Evolutionary conservation across 1,140 invertebrate genomes (phyloP), one percentile per base, ranked within the genome.

Genomic region (Lethrus apterus): DNA sequence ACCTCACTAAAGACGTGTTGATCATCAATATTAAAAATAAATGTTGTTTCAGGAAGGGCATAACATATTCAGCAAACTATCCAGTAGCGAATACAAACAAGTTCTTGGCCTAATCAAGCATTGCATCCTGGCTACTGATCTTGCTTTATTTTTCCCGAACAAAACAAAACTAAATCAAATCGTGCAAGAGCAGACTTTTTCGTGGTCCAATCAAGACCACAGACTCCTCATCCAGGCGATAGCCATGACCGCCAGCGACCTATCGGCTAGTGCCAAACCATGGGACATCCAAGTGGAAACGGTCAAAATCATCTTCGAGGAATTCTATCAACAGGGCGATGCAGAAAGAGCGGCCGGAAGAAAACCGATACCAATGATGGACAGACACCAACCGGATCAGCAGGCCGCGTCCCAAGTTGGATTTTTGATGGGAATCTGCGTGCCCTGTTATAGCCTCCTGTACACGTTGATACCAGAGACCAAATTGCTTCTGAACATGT

Each of bases 291-390:
- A 90, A 67, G 73, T 77, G 2, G 76, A 85, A 63, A 89, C 83
- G 0, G 86, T 89, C 1, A 78, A 54, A 62, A 82, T 85, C 3
- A 89, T 91, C 49, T 88, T 89, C 67, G 82, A 89, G 60, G 87
- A 91, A 61, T 91, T 91, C 66, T 90, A 89, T 66, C 77, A 83
- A 52, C 85, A 89, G 69, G 84, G 73, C 19, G 86, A 90, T 62
- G 80, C 79, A 20, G 86, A 89, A 62, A 72, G 76, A 50, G 70
- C 70, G 8, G 75, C 76, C 31, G 86, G 86, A 1, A 72, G 76
- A 42, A 71, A 64, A 19, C 86, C 87, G 0, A 80, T 88, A 46
- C 75, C 85, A 2, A 89, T 90, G 83, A 90, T 91, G 86, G 86
- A 91, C 58, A 67, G 87, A 46, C 69, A 74, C 30, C 79, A 83